A percentile compares a stretch with the other conserved stretches of the same genome.
Evolutionary conservation across 2,797 vertebrate genomes (phyloP).

Genomic region (Masticophis lateralis): DNA sequence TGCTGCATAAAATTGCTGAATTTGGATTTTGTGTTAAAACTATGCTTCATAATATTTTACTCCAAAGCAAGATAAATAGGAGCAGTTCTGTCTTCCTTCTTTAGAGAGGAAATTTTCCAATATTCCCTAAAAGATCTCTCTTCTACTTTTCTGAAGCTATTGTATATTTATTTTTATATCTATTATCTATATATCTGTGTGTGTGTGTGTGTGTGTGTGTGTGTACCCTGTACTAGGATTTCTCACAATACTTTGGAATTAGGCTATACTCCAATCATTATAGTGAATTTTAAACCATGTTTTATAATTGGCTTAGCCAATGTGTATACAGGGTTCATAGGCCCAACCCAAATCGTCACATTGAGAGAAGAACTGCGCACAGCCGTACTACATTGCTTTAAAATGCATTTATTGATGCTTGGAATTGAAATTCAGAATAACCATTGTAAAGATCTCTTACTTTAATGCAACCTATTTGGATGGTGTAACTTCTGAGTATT

Average conservation of each 20-base stretch:
- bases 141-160: background rate
- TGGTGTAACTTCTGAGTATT: background rate
- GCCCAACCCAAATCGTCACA: background rate
- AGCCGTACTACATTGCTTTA: background rate
- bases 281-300: background rate
- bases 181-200: background rate
- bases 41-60: background rate
- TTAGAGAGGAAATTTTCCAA: background rate
- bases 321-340: background rate
- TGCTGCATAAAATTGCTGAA: background rate
- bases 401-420: background rate
- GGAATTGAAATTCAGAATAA: background rate
- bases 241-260: background rate
- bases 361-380: background rate
- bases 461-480: background rate
- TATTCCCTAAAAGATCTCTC: background rate
- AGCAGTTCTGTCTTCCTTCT: background rate
- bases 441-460: background rate
- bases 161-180: background rate
- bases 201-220: background rate
- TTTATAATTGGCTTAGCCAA: background rate
- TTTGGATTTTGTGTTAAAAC: background rate
- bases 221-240: background rate
- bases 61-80: background rate
- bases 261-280: background rate